Conservation (phyloP, 35 echinoderm and acorn worm genomes). For the Ophioderma brevispina region DNA sequence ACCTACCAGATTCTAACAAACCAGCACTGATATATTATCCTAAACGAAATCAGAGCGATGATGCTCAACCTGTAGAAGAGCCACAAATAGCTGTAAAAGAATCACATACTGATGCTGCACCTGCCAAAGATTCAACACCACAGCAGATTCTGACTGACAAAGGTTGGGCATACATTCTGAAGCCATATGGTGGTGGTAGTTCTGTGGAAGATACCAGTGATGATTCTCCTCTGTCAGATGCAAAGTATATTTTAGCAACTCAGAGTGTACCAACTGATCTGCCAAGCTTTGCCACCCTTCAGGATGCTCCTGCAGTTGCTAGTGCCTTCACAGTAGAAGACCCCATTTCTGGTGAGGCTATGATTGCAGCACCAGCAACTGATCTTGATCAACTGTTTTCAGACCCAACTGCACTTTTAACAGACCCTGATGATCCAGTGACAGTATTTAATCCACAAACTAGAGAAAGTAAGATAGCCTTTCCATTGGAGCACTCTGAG, state of each 20-base stretch:
- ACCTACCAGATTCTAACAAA: slow-evolving; percentile 11
- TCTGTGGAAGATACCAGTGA: background rate
- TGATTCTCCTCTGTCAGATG: background rate
- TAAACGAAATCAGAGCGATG: too few relatives aligned
- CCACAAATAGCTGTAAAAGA: too few relatives aligned
- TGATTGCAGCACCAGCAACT: slow-evolving; percentile 29
- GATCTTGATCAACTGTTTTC: background rate
- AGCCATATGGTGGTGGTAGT: background rate
- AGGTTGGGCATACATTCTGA: background rate
- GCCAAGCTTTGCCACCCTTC: too few relatives aligned
- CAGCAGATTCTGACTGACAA: background rate
- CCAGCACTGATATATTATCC: background rate
- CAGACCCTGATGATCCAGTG: too few relatives aligned
- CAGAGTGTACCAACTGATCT: too few relatives aligned
- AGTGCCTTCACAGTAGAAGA: slow-evolving; percentile 36
- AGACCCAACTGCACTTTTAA: too few relatives aligned
- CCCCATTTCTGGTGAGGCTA: slow-evolving; percentile 43
- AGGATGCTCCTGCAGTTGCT: background rate
- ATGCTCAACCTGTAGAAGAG: background rate
- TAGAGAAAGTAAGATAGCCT: too few relatives aligned
- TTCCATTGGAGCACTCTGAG: too few relatives aligned
- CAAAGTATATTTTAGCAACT: too few relatives aligned
- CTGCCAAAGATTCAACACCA: background rate
- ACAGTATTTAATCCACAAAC: too few relatives aligned
- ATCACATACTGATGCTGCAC: too few relatives aligned